Evolutionary conservation across 2,113 vertebrate species (phyloP).

Genomic region (Seriola rivoliana): DNA sequence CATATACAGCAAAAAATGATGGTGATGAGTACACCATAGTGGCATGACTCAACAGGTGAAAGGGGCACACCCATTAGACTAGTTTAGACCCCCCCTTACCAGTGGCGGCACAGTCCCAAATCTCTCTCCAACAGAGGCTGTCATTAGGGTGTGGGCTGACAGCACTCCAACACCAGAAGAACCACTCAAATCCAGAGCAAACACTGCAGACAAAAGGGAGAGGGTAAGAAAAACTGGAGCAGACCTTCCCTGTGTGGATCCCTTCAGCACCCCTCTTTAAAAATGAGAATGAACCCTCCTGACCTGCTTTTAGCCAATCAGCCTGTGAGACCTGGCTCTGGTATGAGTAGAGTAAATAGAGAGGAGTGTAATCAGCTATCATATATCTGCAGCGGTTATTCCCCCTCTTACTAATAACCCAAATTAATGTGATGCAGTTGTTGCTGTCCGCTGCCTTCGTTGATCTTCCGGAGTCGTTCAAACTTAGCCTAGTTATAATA

Average conservation of each 20-base stretch:
- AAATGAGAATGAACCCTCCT: conserved; percentile 62
- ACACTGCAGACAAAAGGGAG: conserved; percentile 73
- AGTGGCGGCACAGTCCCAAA: conserved; percentile 49
- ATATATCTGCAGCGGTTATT: conserved; percentile 16
- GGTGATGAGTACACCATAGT: conserved; percentile 41
- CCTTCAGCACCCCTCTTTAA: conserved; percentile 49
- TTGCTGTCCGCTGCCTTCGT: conserved; percentile 13
- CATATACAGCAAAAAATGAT: conserved; percentile 2
- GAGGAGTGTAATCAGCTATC: conserved; percentile 24
- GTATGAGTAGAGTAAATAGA: conserved; percentile 54
- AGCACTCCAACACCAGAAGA: conserved; percentile 55
- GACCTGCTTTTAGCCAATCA: conserved; percentile 63
- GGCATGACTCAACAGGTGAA: conserved; percentile 77
- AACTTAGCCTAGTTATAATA: not conserved
- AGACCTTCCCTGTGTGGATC: conserved; percentile 61
- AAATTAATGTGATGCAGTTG: conserved; percentile 15
- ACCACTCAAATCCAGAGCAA: conserved; percentile 74
- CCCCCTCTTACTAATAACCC: not conserved
- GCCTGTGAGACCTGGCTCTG: conserved; percentile 40
- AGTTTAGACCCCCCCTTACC: conserved; percentile 33
- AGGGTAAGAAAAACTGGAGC: conserved; percentile 66
- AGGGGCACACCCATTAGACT: conserved; percentile 60
- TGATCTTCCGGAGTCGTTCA: not conserved
- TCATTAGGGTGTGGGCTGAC: conserved; percentile 71
- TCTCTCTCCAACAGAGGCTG: conserved; percentile 40